Evolutionary conservation across 2,113 vertebrate species (phyloP), one percentile per base, ranked within the genome.

Genomic region (Falco punctatus): DNA sequence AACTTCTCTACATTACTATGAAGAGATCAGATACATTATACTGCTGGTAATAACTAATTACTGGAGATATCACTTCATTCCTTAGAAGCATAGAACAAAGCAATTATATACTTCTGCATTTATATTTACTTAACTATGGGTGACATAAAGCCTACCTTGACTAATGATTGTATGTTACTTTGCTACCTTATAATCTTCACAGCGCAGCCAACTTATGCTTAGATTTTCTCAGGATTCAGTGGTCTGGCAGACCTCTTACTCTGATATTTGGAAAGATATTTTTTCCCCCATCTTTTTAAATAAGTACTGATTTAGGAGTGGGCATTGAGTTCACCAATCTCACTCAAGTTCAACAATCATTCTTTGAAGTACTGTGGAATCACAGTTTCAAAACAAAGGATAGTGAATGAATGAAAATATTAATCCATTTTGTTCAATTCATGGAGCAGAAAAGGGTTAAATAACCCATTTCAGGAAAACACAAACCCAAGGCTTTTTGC

Each of bases 331-430:
- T 74, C 11, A 61, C 3, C 49, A 69, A 6, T 28, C 13, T 6
- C 51, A 58, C 26, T 40, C 27, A 21, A 82, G 52, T 6, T 10
- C 17, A 15, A 44, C 0, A 2, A 42, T 40, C 22, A 35, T 40
- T 85, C 15, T 79, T 54, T 75, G 18, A 79, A 79, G 20, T 22
- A 66, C 44, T 15, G 5, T 58, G 11, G 14, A 67, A 54, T 67
- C 10, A 64, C 3, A 64, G 2, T 22, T 74, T n/a, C 32, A 79
- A 81, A 17, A 4, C 1, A 44, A 86, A 74, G 1, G 4, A 33
- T 5, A 0, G 1, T 23, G 13, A 46, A 46, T 55, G 11, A 54
- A 62, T 1, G 2, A 74, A 81, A 61, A 5, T 15, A 32, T 13
- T 1, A 40, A 44, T 40, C 38, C 0, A 11, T 58, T 80, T 75